Conservation (phyloP, 2,888 invertebrate species). For the Protodeltote pygarga region DNA sequence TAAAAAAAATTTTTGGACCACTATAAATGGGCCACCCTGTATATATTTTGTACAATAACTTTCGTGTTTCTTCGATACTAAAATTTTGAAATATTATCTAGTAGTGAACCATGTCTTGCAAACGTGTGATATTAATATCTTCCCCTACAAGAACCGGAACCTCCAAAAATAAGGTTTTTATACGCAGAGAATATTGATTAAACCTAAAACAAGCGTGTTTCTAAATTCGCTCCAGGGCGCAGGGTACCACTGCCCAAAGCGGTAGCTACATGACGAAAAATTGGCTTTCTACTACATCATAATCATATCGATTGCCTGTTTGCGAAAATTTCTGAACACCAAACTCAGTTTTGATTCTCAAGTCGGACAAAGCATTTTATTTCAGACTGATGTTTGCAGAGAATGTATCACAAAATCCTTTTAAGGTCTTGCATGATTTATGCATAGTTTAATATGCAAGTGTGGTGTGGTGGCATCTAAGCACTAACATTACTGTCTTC, state of each 20-base stretch:
- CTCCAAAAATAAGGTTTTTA: slow-evolving; percentile 13
- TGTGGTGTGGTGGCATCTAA: slow-evolving; percentile 17
- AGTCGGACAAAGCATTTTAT: too few relatives aligned
- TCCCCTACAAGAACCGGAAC: slow-evolving; percentile 3
- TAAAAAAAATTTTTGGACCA: too few relatives aligned
- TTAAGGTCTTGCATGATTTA: not conserved
- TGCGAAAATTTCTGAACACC: slow-evolving; percentile 8
- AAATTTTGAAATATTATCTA: too few relatives aligned
- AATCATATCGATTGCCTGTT: slow-evolving; percentile 8
- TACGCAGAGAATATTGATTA: slow-evolving; percentile 36
- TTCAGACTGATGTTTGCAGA: not conserved
- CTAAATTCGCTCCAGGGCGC: slow-evolving; percentile 14
- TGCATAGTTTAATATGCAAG: slow-evolving; percentile 27
- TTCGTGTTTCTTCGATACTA: too few relatives aligned
- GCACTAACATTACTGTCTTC: slow-evolving; percentile 31
- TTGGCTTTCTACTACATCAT: slow-evolving; percentile 14
- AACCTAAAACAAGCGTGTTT: slow-evolving; percentile 24
- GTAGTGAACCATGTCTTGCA: too few relatives aligned
- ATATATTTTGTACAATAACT: too few relatives aligned
- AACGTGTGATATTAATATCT: slow-evolving; percentile 40
- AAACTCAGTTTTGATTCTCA: too few relatives aligned
- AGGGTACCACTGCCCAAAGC: slow-evolving; percentile 30
- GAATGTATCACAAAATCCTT: slow-evolving; percentile 1
- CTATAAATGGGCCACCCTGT: too few relatives aligned
- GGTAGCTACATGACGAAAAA: slow-evolving; percentile 26